Percentiles rank a stretch among this genome's conserved stretches.
Conservation (phyloP, 1,140 invertebrate species). For the Parapsyche elsis region DNA sequence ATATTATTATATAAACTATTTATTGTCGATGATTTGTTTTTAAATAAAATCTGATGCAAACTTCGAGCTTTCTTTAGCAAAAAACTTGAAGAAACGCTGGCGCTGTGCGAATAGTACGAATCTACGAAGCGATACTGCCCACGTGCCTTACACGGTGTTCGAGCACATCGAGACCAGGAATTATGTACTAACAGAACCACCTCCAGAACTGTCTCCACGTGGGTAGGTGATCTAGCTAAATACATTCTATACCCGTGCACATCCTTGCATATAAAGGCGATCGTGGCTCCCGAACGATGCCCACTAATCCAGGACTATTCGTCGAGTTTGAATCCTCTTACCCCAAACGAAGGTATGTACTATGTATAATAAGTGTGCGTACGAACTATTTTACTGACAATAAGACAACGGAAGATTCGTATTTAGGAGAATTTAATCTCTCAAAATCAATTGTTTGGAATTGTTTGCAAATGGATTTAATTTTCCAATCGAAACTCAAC, state of each 20-base stretch:
- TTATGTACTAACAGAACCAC: neutral
- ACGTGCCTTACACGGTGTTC: slow-evolving; percentile 23
- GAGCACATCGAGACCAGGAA: slow-evolving; percentile 1
- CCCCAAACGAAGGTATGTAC: too few species aligned
- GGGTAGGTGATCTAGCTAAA: neutral
- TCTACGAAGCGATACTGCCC: neutral
- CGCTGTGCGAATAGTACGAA: neutral
- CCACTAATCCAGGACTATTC: neutral
- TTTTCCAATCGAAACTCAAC: neutral
- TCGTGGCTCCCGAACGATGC: too few species aligned
- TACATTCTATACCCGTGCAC: slow-evolving; percentile 27
- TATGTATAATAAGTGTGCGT: too few species aligned
- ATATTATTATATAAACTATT: too few species aligned
- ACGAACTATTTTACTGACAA: too few species aligned
- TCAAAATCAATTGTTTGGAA: neutral
- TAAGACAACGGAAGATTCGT: too few species aligned
- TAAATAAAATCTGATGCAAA: too few species aligned
- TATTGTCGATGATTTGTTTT: too few species aligned
- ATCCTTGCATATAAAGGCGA: slow-evolving; percentile 28
- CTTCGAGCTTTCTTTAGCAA: too few species aligned
- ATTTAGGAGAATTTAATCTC: too few species aligned
- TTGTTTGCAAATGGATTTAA: neutral
- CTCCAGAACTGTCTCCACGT: slow-evolving; percentile 30
- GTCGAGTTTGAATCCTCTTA: too few species aligned
- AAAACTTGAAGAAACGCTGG: too few species aligned